A percentile compares a stretch with the other conserved stretches of the same genome.
Conservation (phyloP, 1,140 invertebrate genomes). For the Drosophila repleta region DNA sequence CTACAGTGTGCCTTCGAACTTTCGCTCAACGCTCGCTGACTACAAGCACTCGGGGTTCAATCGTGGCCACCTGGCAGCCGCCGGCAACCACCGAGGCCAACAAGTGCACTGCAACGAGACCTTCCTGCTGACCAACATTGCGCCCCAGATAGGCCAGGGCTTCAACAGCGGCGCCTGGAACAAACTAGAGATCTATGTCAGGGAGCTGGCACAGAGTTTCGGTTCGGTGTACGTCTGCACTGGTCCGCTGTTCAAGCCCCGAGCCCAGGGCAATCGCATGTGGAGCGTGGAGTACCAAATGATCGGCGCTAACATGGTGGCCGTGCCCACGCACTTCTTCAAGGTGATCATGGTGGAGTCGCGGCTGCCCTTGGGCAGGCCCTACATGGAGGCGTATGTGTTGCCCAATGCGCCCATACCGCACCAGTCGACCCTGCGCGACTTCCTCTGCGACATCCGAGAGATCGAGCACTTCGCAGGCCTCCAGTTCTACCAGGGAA, state of each 20-base stretch:
- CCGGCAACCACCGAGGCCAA: conserved; percentile 93
- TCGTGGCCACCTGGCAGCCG: conserved; percentile 97
- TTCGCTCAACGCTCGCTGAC: conserved; percentile 92
- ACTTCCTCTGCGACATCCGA: conserved; percentile 94
- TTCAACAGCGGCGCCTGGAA: conserved; percentile 98
- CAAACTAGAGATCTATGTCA: conserved; percentile 71
- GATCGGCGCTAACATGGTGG: conserved; percentile 96
- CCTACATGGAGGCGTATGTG: conserved; percentile 96
- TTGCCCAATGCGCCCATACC: conserved; percentile 95
- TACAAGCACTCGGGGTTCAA: conserved; percentile 97
- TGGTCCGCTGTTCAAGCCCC: conserved; percentile 96
- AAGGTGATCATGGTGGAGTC: conserved; percentile 94
- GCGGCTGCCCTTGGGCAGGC: conserved; percentile 85
- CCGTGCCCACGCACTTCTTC: conserved; percentile 99
- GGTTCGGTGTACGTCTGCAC: conserved; percentile 97
- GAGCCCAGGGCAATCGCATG: conserved; percentile 92
- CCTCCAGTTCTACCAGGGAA: conserved; percentile 94
- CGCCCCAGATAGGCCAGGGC: conserved; percentile 97
- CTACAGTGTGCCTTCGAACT: conserved; percentile 91
- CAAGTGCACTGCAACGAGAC: conserved; percentile 93
- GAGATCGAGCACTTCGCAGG: conserved; percentile 95
- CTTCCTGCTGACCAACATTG: conserved; percentile 97
- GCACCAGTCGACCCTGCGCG: conserved; percentile 88
- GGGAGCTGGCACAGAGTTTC: conserved; percentile 90
- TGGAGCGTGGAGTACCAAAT: conserved; percentile 97